phyloP scores from a whole-genome alignment of 2,113 vertebrate species.

The Stigmatopora nigra region DNA sequence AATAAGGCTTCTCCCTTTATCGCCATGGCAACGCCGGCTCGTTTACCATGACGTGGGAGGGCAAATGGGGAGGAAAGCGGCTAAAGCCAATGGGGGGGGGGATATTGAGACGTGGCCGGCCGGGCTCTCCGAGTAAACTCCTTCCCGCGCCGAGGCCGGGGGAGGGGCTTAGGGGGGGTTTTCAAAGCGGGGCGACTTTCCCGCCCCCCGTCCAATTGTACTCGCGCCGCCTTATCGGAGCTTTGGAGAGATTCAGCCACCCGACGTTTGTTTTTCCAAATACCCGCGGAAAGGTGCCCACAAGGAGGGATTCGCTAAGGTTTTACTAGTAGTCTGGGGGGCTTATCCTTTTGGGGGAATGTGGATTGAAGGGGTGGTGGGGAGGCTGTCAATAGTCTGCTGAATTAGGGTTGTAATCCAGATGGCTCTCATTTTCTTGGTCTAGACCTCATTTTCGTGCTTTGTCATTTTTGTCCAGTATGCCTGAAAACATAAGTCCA shows the following conservation, averaged over 20 bases:
- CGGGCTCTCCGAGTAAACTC: conserved; percentile 23
- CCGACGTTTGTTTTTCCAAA: not conserved
- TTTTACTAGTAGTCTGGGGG: too few species aligned
- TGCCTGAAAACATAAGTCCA: too few species aligned
- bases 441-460: too few species aligned
- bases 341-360: not conserved
- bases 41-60: conserved; percentile 45
- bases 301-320: not conserved
- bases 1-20: conserved; percentile 53
- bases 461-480: too few species aligned
- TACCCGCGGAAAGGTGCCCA: not conserved
- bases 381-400: not conserved
- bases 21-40: conserved; percentile 60
- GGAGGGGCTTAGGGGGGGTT: not conserved
- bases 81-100: conserved; percentile 20
- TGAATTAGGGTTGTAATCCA: not conserved
- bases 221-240: not conserved
- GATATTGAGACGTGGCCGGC: conserved; percentile 21
- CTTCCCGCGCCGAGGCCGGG: not conserved
- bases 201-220: not conserved
- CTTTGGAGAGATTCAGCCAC: conserved; percentile 11
- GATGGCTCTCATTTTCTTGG: too few species aligned
- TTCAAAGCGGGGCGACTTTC: not conserved
- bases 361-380: not conserved
- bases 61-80: conserved; percentile 16